phyloP scores from a whole-genome alignment of 30 jellyfish, hydroid and myxozoan genomes.

The Morbakka virulenta region DNA sequence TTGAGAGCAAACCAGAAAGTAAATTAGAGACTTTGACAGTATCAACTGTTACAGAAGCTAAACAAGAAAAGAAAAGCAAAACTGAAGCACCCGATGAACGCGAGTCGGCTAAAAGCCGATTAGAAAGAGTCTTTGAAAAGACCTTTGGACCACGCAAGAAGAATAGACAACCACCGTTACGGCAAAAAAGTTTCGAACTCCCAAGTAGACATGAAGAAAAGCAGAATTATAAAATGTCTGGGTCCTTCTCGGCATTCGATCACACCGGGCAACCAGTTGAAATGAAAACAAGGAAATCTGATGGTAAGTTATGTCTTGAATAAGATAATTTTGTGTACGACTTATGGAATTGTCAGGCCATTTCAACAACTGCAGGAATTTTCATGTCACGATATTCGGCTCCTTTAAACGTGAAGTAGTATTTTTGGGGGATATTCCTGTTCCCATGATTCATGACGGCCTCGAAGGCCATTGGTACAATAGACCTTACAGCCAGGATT shows the following conservation, averaged over 20 bases:
- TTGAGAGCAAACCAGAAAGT: neutral
- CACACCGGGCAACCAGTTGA: slow-evolving; percentile 27
- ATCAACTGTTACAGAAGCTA: neutral
- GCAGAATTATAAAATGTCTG: slow-evolving; percentile 47
- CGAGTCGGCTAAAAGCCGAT: neutral
- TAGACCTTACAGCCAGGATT: too few relatives aligned
- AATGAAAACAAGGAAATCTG: neutral
- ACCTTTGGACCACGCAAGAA: slow-evolving; percentile 5
- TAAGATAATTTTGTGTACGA: neutral
- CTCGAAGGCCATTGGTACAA: too few relatives aligned
- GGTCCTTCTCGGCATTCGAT: slow-evolving; percentile 67
- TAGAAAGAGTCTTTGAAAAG: neutral
- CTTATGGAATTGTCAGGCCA: too few relatives aligned
- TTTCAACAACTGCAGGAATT: too few relatives aligned
- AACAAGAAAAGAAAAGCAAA: neutral
- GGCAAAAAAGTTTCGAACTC: slow-evolving; percentile 62
- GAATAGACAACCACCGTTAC: slow-evolving; percentile 26
- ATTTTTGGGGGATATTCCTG: too few relatives aligned
- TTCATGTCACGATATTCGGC: too few relatives aligned
- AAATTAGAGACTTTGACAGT: neutral
- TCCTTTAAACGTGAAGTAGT: too few relatives aligned
- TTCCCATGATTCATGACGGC: too few relatives aligned
- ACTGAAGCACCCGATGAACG: neutral
- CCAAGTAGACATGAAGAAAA: slow-evolving; percentile 36
- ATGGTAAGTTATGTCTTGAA: slow-evolving; percentile 14